Evolutionary conservation across 2,113 vertebrate species (phyloP), one percentile per base, ranked within the genome.

Genomic region (Chloroceryle aenea): DNA sequence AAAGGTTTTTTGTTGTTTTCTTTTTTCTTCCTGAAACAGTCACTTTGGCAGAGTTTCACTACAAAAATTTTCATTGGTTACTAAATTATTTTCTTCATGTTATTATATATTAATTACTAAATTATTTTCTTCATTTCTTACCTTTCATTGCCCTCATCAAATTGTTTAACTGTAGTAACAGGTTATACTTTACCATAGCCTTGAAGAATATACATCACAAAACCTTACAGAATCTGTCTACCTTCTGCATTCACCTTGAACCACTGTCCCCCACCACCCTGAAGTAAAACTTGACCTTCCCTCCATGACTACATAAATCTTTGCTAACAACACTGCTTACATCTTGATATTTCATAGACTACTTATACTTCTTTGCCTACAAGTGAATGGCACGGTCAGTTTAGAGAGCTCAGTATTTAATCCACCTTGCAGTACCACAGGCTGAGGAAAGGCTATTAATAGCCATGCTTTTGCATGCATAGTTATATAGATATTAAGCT

Each of bases 51-150:
- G 61, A 94, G 82, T 53, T 87, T 90, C 34, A 52, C 56, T 61
- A 32, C 62, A 62, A 67, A 68, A 72, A 69, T 62, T 81, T 61
- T 45, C 29, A 23, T 64, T 82, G 42, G 27, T 55, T 85, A 40
- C 11, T 89, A 38, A 93, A 75, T 64, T 83, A 36, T 63, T 95
- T 85, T 92, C 53, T 50, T 86, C 6, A 25, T 58, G 25, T 29
- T 66, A 64, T 30, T 66, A 25, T n/a, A n/a, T n/a, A n/a, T n/a
- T n/a, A n/a, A n/a, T 55, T 85, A 40, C 11, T 89, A 38, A 93
- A 75, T 64, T 83, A 36, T 63, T 95, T 85, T 92, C 53, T 50
- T 86, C 6, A 25, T 85, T 75, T 64, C 52, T 69, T 88, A 50
- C 7, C 7, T 64, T n/a, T 84, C 32, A 58, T 12, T 62, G 17